phyloP scores from a whole-genome alignment of 2,888 invertebrate species.

The Alviniconcha strummeri region DNA sequence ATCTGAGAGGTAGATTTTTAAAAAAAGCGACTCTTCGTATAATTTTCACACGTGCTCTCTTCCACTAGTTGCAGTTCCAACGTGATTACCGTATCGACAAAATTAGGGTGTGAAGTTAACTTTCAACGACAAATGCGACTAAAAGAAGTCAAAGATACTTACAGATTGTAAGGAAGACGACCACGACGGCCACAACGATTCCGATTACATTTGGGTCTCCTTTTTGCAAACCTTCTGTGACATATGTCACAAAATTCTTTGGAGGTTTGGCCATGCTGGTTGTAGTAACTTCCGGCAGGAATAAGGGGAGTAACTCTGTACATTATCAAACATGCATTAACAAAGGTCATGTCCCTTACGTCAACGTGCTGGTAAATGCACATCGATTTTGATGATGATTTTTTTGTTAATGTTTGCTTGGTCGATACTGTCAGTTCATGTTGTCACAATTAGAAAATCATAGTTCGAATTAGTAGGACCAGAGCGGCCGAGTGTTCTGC shows the following conservation, averaged over 20 bases:
- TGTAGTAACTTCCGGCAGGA: not conserved
- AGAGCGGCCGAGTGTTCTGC: not conserved
- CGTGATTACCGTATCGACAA: no score
- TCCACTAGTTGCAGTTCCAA: no score
- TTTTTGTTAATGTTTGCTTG: no score
- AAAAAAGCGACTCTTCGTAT: no score
- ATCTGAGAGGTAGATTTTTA: no score
- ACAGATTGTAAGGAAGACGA: conserved; percentile 52
- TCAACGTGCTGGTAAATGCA: no score
- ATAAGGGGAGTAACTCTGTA: conserved; percentile 2
- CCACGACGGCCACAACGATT: conserved; percentile 45
- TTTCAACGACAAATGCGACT: no score
- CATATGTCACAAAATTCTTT: conserved; percentile 34
- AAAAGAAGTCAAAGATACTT: conserved; percentile 25
- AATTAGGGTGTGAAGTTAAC: no score
- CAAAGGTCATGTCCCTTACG: no score
- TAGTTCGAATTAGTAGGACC: not conserved
- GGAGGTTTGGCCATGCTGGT: conserved; percentile 37
- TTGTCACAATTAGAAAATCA: not conserved
- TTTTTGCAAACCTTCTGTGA: conserved; percentile 47
- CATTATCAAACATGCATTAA: no score
- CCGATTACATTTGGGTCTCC: conserved; percentile 54
- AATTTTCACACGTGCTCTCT: no score
- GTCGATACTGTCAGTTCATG: not conserved
- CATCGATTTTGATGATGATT: no score